Percentiles rank a stretch among this genome's conserved stretches.
Conservation (phyloP, 2,797 vertebrate genomes). For the Strix occidentalis region DNA sequence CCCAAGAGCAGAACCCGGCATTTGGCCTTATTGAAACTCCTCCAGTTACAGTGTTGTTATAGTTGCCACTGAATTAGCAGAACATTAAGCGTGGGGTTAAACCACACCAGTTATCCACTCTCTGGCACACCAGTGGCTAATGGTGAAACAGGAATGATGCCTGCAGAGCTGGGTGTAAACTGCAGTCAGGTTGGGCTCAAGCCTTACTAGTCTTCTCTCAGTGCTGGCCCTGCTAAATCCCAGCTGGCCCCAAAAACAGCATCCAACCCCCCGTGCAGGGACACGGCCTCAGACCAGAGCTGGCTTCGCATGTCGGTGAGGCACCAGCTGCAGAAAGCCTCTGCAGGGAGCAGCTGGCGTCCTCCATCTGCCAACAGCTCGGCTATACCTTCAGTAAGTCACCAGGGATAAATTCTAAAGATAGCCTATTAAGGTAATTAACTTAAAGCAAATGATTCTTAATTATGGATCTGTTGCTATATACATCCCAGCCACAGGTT, state of each 20-base stretch:
- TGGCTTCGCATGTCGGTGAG: background rate
- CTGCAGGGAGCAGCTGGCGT: background rate
- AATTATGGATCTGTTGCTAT: conserved; percentile 28
- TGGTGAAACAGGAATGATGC: background rate
- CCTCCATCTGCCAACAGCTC: background rate
- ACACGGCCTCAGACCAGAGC: rapidly evolving
- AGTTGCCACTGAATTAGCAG: background rate
- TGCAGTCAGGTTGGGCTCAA: background rate
- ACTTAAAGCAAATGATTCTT: background rate
- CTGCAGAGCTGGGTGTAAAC: background rate
- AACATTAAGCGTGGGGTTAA: background rate
- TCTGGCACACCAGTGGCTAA: background rate
- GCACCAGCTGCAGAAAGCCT: background rate
- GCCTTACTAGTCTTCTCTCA: background rate
- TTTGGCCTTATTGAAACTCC: too few relatives aligned
- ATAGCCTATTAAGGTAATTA: conserved; percentile 39
- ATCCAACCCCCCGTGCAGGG: background rate
- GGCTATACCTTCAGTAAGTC: background rate
- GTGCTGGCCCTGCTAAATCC: background rate
- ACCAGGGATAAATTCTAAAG: conserved; percentile 14
- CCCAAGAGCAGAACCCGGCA: too few relatives aligned
- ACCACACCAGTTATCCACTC: background rate
- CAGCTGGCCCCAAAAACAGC: background rate
- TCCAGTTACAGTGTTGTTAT: background rate
- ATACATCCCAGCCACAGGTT: background rate